These are phyloP conservation scores for Ectobius pallidus DNA, from an alignment of 2,888 invertebrate genomes.

Conservation along the genomic window DNA sequence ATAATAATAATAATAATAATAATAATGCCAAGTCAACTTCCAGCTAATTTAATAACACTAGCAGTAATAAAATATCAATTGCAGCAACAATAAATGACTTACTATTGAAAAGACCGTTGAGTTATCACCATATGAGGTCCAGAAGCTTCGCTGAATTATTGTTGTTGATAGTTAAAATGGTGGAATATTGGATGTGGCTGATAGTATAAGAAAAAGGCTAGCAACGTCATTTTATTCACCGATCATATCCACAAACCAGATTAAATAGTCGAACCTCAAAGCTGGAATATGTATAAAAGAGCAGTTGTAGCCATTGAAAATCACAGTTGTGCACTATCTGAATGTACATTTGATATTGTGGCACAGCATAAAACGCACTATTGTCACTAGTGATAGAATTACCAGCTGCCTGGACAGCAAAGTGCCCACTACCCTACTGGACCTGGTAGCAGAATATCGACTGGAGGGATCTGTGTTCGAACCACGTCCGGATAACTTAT, in stretches of 20 bases:
- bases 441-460: constrained; percentile 14
- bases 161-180: background rate
- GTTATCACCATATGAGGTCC: background rate
- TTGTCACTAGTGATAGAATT: constrained; percentile 11
- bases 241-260: background rate
- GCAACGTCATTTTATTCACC: background rate
- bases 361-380: background rate
- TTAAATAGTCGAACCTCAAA: background rate
- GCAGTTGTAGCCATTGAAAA: constrained; percentile 5
- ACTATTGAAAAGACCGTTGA: background rate
- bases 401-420: background rate
- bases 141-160: background rate
- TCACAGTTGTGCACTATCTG: constrained; percentile 1
- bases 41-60: no score
- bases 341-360: constrained; percentile 3
- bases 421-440: background rate
- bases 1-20: background rate
- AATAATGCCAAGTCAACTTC: background rate
- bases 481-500: constrained; percentile 28
- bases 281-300: constrained; percentile 1
- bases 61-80: no score
- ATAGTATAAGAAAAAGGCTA: background rate
- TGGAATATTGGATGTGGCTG: background rate
- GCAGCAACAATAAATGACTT: background rate
- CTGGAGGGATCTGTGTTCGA: constrained; percentile 30